These are phyloP conservation scores for Melipona beecheii DNA, from an alignment of 2,888 invertebrate genomes.

Conservation along the genomic window DNA sequence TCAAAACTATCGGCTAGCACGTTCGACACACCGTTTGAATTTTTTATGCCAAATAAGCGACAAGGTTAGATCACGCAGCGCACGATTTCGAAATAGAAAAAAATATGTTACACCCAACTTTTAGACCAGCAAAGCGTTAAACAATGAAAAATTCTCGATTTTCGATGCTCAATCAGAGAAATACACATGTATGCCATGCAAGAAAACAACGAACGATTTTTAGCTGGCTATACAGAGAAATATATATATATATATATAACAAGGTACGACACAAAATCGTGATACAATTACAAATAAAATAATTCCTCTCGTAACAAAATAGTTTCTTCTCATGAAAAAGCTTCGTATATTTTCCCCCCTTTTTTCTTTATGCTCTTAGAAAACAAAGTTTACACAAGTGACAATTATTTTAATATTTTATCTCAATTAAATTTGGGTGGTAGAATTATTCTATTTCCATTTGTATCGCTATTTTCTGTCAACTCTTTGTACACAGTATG, in stretches of 20 bases:
- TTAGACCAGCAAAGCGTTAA: conserved; percentile 24
- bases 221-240: conserved; percentile 43
- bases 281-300: background rate
- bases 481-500: conserved; percentile 12
- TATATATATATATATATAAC: background rate
- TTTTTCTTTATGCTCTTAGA: background rate
- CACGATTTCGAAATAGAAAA: background rate
- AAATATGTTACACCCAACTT: background rate
- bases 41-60: background rate
- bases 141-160: conserved; percentile 26
- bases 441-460: background rate
- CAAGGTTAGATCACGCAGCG: background rate
- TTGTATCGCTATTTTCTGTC: conserved; percentile 15
- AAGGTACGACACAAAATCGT: background rate
- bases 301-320: background rate
- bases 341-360: background rate
- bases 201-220: conserved; percentile 31
- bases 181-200: conserved; percentile 48
- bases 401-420: background rate
- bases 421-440: background rate
- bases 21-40: background rate
- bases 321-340: background rate
- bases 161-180: conserved; percentile 25
- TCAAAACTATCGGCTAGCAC: background rate
- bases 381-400: background rate